Conservation (phyloP, 2,797 vertebrate species). For the Tarsius wallacei region DNA sequence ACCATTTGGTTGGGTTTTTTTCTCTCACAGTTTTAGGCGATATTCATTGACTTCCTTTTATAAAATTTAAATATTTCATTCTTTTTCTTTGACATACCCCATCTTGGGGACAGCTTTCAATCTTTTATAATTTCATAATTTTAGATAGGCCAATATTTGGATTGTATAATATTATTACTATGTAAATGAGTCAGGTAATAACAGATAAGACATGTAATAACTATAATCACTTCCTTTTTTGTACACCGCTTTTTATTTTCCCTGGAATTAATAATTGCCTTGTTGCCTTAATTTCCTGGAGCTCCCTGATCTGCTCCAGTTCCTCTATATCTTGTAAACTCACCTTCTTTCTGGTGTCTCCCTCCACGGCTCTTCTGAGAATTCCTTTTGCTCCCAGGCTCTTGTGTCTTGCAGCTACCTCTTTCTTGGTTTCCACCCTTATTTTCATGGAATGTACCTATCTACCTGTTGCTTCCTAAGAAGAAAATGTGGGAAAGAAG, state of each 20-base stretch:
- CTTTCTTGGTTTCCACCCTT: neutral
- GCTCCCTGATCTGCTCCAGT: neutral
- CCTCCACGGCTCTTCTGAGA: neutral
- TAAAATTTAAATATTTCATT: slow-evolving; percentile 66
- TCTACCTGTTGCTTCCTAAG: neutral
- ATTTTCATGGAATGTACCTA: neutral
- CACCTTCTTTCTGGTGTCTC: neutral
- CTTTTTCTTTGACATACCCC: slow-evolving; percentile 37
- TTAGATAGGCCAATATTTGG: slow-evolving; percentile 52
- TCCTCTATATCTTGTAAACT: neutral
- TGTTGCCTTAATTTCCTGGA: slow-evolving; percentile 9
- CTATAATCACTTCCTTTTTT: slow-evolving; percentile 46
- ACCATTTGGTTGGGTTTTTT: neutral
- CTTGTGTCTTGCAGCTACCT: neutral
- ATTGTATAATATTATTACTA: slow-evolving; percentile 57
- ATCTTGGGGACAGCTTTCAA: slow-evolving; percentile 21
- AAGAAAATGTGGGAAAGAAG: slow-evolving; percentile 25
- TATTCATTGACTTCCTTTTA: slow-evolving; percentile 69
- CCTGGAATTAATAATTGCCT: slow-evolving; percentile 46
- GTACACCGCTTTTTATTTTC: neutral
- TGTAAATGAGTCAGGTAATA: neutral
- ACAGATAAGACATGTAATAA: slow-evolving; percentile 53
- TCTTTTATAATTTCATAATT: slow-evolving; percentile 52
- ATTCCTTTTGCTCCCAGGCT: neutral
- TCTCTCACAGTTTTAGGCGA: neutral